These are phyloP conservation scores for Drosophila busckii DNA, from an alignment of 1,140 invertebrate genomes.

Conservation along the genomic window DNA sequence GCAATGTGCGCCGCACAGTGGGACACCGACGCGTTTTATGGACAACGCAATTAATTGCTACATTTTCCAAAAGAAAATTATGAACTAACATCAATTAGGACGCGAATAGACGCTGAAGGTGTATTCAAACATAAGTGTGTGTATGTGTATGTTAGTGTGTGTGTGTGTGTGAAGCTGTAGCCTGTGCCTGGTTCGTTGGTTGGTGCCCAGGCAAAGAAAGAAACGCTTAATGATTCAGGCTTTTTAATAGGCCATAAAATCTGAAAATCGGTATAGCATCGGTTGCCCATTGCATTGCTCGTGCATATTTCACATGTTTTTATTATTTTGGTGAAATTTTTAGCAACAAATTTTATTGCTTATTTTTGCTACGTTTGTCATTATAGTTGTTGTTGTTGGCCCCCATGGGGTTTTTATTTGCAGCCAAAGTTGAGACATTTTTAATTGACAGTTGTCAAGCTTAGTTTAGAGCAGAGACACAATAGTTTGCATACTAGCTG, in stretches of 20 bases:
- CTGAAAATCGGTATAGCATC: slow-evolving; percentile 65
- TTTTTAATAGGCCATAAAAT: slow-evolving; percentile 76
- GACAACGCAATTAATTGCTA: slow-evolving; percentile 75
- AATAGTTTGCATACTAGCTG: too few relatives aligned
- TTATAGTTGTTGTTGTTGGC: slow-evolving; percentile 25
- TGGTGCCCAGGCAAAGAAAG: slow-evolving; percentile 41
- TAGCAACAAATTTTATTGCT: slow-evolving; percentile 48
- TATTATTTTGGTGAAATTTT: slow-evolving; percentile 62
- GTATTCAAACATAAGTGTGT: neutral
- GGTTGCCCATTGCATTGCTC: slow-evolving; percentile 51
- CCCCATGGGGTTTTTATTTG: slow-evolving; percentile 65
- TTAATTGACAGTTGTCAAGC: slow-evolving; percentile 69
- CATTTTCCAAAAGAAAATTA: slow-evolving; percentile 76
- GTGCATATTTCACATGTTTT: slow-evolving; percentile 74
- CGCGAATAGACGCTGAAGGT: slow-evolving; percentile 38
- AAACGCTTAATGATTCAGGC: slow-evolving; percentile 71
- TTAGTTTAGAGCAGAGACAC: too few relatives aligned
- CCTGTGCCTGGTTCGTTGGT: slow-evolving; percentile 6
- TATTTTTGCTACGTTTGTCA: slow-evolving; percentile 44
- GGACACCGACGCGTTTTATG: slow-evolving; percentile 72
- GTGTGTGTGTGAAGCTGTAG: neutral
- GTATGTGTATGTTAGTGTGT: neutral
- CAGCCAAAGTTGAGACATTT: slow-evolving; percentile 49
- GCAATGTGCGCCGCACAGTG: slow-evolving; percentile 71
- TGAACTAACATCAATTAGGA: slow-evolving; percentile 77